A percentile compares a stretch with the other conserved stretches of the same genome.
Conservation (phyloP, 2,888 invertebrate species). For the Lasioglossum calceatum region DNA sequence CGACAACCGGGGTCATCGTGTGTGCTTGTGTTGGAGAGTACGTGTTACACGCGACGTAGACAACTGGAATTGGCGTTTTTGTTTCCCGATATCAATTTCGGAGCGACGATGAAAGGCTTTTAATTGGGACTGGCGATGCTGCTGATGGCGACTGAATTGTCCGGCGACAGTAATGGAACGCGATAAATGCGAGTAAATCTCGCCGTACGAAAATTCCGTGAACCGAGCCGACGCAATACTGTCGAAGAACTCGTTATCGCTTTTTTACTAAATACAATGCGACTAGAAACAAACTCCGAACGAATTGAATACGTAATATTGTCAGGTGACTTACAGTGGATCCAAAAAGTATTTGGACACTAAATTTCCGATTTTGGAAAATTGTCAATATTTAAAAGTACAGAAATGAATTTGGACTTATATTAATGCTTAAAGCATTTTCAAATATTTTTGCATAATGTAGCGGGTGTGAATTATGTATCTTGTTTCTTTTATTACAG, state of each 20-base stretch:
- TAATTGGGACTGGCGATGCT: conserved; percentile 75
- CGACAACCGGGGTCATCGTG: conserved; percentile 18
- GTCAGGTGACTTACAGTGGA: not conserved
- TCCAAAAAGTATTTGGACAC: not conserved
- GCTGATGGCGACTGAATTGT: conserved; percentile 70
- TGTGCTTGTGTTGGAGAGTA: conserved; percentile 47
- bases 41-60: conserved; percentile 74
- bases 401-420: not conserved
- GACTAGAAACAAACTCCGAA: not conserved
- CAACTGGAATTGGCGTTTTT: conserved; percentile 83
- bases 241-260: conserved; percentile 17
- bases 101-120: conserved; percentile 78
- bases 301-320: not conserved
- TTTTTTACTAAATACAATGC: not conserved
- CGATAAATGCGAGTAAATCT: conserved; percentile 70
- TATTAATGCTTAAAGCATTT: too few relatives aligned
- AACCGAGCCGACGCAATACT: conserved; percentile 9
- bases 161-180: conserved; percentile 69
- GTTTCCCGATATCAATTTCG: conserved; percentile 82
- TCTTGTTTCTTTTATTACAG: too few relatives aligned
- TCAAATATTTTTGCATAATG: not conserved
- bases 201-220: conserved; percentile 41
- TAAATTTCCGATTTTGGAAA: not conserved
- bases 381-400: too few relatives aligned
- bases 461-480: not conserved